A percentile compares a stretch with the other conserved stretches of the same genome.
These are phyloP conservation scores for Otolemur garnettii DNA, from an alignment of 2,113 vertebrate species.

Conservation along the genomic window DNA sequence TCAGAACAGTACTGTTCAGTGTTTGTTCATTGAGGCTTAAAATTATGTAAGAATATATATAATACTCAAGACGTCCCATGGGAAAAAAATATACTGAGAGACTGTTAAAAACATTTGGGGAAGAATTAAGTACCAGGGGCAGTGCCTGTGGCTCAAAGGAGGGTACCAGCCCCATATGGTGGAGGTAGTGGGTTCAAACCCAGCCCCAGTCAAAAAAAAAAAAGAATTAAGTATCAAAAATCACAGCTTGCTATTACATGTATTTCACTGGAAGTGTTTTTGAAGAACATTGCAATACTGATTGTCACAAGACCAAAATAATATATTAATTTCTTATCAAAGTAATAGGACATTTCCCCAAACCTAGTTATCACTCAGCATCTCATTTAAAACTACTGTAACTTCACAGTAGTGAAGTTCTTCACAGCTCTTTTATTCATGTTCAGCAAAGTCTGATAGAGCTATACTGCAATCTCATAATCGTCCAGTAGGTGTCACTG, in stretches of 20 bases:
- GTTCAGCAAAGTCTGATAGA: slow-evolving; percentile 52
- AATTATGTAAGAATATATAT: background rate
- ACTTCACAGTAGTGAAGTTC: too few species aligned
- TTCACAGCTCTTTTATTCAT: too few species aligned
- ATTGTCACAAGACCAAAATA: background rate
- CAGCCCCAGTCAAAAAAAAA: too few species aligned
- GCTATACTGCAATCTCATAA: slow-evolving; percentile 17
- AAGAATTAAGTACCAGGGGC: background rate
- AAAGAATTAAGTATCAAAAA: background rate
- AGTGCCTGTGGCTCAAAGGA: too few species aligned
- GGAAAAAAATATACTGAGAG: background rate
- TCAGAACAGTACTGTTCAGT: background rate
- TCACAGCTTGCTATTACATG: background rate
- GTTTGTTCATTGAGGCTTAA: background rate
- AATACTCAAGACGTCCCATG: background rate
- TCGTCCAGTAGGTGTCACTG: slow-evolving; percentile 72
- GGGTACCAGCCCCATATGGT: too few species aligned
- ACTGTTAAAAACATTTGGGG: background rate
- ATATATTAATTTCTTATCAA: background rate
- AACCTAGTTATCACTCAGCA: background rate
- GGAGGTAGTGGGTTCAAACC: too few species aligned
- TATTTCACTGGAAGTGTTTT: background rate
- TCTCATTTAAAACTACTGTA: background rate
- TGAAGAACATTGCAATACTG: background rate
- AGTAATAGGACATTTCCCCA: background rate